Evolutionary conservation across 2,113 vertebrate genomes (phyloP).

Genomic region (Hystrix cristata): DNA sequence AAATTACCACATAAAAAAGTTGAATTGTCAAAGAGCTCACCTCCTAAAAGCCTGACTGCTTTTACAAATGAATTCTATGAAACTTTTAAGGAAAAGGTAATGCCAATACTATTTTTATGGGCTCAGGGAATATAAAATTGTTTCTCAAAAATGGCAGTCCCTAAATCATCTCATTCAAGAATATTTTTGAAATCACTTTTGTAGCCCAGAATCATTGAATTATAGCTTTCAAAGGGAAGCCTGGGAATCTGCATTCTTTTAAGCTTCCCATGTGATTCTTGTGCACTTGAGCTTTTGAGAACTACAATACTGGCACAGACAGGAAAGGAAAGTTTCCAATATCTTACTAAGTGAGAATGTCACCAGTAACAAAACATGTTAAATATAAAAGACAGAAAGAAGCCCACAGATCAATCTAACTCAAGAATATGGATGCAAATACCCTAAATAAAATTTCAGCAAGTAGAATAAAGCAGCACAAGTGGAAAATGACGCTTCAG

Average conservation of each 20-base stretch:
- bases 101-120: not conserved
- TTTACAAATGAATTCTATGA: slow-evolving; percentile 13
- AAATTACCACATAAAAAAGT: not conserved
- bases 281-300: not conserved
- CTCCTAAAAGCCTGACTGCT: not conserved
- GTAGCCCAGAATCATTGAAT: not conserved
- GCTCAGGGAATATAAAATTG: not conserved
- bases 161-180: not conserved
- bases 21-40: not conserved
- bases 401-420: not conserved
- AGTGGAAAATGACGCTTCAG: not conserved
- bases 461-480: not conserved
- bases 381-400: not conserved
- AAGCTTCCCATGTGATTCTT: slow-evolving; percentile 1
- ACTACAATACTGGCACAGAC: not conserved
- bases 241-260: not conserved
- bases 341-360: not conserved
- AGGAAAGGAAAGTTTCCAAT: not conserved
- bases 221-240: not conserved
- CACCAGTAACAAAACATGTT: not conserved
- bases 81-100: not conserved
- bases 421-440: not conserved
- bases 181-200: not conserved
- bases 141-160: not conserved
- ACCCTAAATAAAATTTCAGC: not conserved